phyloP scores from a whole-genome alignment of 2,797 vertebrate species.

The Xenopus petersii region DNA sequence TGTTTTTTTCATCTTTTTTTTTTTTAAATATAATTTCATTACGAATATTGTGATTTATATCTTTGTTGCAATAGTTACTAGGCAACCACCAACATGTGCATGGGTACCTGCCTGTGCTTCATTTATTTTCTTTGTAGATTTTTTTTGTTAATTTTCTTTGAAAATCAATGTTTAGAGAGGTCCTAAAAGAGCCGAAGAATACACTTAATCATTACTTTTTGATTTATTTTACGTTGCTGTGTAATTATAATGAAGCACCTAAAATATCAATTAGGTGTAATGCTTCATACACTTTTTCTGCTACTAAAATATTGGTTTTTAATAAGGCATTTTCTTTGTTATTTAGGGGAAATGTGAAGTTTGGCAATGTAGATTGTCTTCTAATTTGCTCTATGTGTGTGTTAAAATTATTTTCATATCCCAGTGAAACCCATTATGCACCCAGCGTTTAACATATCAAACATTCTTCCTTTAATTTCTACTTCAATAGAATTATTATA shows the following conservation, averaged over 20 bases:
- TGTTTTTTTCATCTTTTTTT: too few relatives aligned
- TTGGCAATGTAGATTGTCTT: background rate
- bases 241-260: too few relatives aligned
- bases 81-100: too few relatives aligned
- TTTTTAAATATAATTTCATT: too few relatives aligned
- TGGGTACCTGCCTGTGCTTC: too few relatives aligned
- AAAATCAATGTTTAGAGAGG: background rate
- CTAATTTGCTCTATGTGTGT: conserved; percentile 49
- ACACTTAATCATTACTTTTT: background rate
- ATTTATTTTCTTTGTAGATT: background rate
- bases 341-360: background rate
- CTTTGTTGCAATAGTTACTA: too few relatives aligned
- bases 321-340: too few relatives aligned
- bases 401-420: conserved; percentile 72
- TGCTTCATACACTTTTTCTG: background rate
- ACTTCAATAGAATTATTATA: conserved; percentile 64
- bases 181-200: background rate
- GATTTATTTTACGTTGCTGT: background rate
- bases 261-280: too few relatives aligned
- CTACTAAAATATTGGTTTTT: background rate
- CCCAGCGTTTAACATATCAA: conserved; percentile 73
- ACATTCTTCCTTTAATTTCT: conserved; percentile 66
- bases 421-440: conserved; percentile 74
- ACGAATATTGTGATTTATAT: too few relatives aligned
- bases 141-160: background rate